Evolutionary conservation across 1,140 invertebrate species (phyloP).

Genomic region (Heliconius nattereri): DNA sequence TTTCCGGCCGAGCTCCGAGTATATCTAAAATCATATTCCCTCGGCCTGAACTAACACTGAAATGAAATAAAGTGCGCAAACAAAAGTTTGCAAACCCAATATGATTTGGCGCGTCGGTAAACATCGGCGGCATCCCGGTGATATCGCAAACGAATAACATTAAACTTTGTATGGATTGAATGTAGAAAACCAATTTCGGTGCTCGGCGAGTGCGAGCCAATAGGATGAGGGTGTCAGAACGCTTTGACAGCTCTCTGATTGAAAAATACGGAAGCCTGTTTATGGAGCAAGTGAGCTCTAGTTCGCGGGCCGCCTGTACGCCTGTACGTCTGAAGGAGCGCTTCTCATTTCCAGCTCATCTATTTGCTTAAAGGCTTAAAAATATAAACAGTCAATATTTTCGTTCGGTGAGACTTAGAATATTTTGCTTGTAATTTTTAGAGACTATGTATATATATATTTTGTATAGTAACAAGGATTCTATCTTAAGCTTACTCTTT

Average conservation of each 20-base stretch:
- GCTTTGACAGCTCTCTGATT: constrained; percentile 82
- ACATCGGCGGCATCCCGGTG: constrained; percentile 80
- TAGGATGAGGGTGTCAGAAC: constrained; percentile 80
- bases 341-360: constrained; percentile 27
- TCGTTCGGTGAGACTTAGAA: neutral
- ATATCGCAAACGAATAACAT: constrained; percentile 81
- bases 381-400: neutral
- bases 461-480: neutral
- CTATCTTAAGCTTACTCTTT: neutral
- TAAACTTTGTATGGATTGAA: constrained; percentile 82
- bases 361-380: constrained; percentile 8
- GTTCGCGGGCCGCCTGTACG: constrained; percentile 32
- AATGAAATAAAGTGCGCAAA: constrained; percentile 81
- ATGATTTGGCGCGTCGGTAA: constrained; percentile 81
- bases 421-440: neutral
- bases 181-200: constrained; percentile 82
- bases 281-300: constrained; percentile 76
- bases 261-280: constrained; percentile 82
- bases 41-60: constrained; percentile 77
- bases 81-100: constrained; percentile 82
- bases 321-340: constrained; percentile 12
- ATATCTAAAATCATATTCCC: constrained; percentile 76
- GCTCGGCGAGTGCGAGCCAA: constrained; percentile 79
- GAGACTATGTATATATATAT: neutral
- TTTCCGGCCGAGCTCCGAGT: constrained; percentile 57